Base-by-base conservation (phyloP, 2,888 invertebrate genomes). In the Drosophila anomalata region DNA sequence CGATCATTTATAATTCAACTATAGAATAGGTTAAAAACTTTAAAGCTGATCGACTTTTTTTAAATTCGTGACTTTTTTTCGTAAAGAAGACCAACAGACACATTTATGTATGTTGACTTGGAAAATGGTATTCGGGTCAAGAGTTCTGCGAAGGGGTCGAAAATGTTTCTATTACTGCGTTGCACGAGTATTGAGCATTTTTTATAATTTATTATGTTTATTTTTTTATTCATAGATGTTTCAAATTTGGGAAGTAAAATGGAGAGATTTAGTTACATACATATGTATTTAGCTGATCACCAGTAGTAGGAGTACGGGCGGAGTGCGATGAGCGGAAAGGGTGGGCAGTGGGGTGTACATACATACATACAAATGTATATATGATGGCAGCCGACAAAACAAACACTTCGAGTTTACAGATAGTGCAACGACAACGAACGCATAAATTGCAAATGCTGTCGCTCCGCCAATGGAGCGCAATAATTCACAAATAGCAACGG, bases 391-490 rank as follows among this genome's bases (percentile, higher is more conserved):
- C 14, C 55, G 36, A 24, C 42, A 62, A 33, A 55, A 14, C 20
- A 46, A 54, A 36, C 20, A 17, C 54, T 11, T n/a, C 26, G n/a
- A 22, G 26, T 17, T 20, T 29, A 29, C 46, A 48, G 62, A 62
- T 62, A 59, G 59, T 63, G 63, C 56, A 62, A 62, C 83, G 86
- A 76, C 84, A 84, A 82, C 79, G 83, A 82, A 82, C 86, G 86
- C 83, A 83, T 83, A 86, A 86, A 83, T 83, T 83, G 86, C 74
- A 73, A 78, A 77, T 65, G 79, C 82, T 78, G 77, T 79, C 79
- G 85, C 85, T 74, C 71, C 75, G 84, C 84, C 84, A 86, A 79
- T 85, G 83, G 76, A 85, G 86, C 83, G 82, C 83, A 80, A 80
- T 82, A 87, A 82, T 78, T 80, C 85, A 85, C 85, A 84, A 81